phyloP scores from a whole-genome alignment of 2,113 vertebrate genomes.

The Gallinago jamesoni region DNA sequence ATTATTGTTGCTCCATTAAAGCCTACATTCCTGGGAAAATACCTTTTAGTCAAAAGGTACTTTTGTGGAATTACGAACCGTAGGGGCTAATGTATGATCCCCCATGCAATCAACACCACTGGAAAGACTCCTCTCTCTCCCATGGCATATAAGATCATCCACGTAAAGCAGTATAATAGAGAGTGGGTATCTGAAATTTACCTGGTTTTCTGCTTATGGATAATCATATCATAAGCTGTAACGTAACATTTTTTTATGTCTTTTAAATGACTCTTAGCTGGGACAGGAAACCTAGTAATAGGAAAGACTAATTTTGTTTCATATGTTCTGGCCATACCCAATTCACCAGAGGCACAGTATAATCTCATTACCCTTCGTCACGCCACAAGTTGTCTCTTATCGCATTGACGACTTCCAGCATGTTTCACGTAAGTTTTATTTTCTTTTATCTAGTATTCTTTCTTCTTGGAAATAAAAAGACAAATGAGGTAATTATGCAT shows the following conservation, averaged over 20 bases:
- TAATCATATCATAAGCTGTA: background rate
- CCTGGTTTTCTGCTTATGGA: background rate
- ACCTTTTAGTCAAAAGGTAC: background rate
- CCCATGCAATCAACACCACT: background rate
- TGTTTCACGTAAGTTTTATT: background rate
- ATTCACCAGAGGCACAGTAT: background rate
- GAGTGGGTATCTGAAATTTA: background rate
- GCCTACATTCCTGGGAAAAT: background rate
- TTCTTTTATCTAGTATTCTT: background rate
- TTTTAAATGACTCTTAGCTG: background rate
- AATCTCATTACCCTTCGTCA: background rate
- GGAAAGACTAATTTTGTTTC: constrained; percentile 7
- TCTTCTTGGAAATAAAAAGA: constrained; percentile 48
- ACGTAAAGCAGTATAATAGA: background rate
- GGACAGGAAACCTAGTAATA: background rate
- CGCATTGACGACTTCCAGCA: background rate
- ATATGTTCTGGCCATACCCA: background rate
- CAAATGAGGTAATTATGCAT: background rate
- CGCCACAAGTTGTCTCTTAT: background rate
- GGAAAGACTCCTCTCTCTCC: background rate
- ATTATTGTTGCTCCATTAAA: background rate
- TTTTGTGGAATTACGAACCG: background rate
- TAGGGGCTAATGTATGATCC: background rate
- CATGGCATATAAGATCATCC: background rate
- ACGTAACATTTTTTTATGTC: background rate